A percentile compares a stretch with the other conserved stretches of the same genome.
phyloP scores from a whole-genome alignment of 1,140 invertebrate species.

The Calycopis cecrops region DNA sequence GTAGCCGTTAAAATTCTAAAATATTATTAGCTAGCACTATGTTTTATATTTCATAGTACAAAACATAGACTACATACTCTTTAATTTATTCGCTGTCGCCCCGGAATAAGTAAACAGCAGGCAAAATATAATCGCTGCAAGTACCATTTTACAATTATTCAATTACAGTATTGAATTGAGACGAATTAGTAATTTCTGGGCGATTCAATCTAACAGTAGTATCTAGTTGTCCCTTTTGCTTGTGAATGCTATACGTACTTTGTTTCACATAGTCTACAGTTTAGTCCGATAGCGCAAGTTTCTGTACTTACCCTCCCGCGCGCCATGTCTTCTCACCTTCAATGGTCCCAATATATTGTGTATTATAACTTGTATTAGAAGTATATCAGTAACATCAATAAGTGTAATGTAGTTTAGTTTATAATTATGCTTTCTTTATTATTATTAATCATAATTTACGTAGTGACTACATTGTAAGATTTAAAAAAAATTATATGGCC shows the following conservation, averaged over 20 bases:
- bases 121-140: constrained; percentile 15
- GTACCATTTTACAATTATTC: constrained; percentile 15
- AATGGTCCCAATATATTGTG: constrained; percentile 58
- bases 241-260: neutral
- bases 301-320: constrained; percentile 50
- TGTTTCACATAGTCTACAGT: constrained; percentile 9
- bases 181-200: constrained; percentile 2
- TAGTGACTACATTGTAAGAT: constrained; percentile 60
- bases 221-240: neutral
- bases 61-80: constrained; percentile 58
- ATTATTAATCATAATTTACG: constrained; percentile 71
- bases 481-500: constrained; percentile 48
- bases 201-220: neutral
- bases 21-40: constrained; percentile 38
- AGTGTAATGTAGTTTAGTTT: constrained; percentile 71
- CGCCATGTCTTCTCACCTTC: constrained; percentile 50
- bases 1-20: constrained; percentile 7
- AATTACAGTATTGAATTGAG: neutral
- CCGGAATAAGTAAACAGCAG: constrained; percentile 46
- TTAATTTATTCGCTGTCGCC: constrained; percentile 50
- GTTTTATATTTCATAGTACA: constrained; percentile 70
- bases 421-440: constrained; percentile 71
- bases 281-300: constrained; percentile 24
- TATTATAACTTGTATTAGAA: constrained; percentile 67
- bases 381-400: constrained; percentile 53